Evolutionary conservation across 2,888 invertebrate species (phyloP), one percentile per base, ranked within the genome.

Genomic region (Disparrhopalites patrizii): DNA sequence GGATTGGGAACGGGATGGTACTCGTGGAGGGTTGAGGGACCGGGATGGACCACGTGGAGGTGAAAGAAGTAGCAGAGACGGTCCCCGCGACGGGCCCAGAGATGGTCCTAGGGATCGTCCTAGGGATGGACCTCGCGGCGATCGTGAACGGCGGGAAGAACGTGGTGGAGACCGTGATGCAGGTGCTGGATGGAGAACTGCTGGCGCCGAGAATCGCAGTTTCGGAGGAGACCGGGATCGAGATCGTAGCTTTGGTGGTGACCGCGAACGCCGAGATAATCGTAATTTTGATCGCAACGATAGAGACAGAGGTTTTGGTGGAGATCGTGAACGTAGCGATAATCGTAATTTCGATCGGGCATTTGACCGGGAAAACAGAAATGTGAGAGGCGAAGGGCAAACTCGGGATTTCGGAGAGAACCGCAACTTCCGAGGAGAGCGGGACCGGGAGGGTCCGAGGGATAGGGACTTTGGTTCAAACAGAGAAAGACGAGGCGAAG

Each of bases 191-290:
- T 63, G n/a, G 63, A 55, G 40, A 55, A 20, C 25, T 20, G 51
- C 36, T 27, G 33, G 18, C 13, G 28, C 43, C 20, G 58, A 51
- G 5, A 57, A 15, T 47, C 18, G 57, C 3, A 23, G 23, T 52
- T 54, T 36, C 40, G 58, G 36, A 20, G 25, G 61, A 25, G 40
- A 56, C 3, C 57, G 38, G n/a, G 36, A 38, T 33, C 65, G 60
- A 10, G 31, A 64, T 7, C 23, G 68, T 51, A 33, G 68, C 36
- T 25, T 67, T 15, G 72, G 70, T 40, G 65, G 73, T n/a, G 69
- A 63, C n/a, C 50, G 66, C 69, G 28, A 72, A 65, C 47, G 66
- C 68, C 36, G 70, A 71, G 65, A 56, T 65, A 65, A 38, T 25
- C 33, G 30, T 31, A 63, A 62, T 30, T 18, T 40, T 25, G 55